Conservation (phyloP, 2,797 vertebrate species). For the Okamejei kenojei region DNA sequence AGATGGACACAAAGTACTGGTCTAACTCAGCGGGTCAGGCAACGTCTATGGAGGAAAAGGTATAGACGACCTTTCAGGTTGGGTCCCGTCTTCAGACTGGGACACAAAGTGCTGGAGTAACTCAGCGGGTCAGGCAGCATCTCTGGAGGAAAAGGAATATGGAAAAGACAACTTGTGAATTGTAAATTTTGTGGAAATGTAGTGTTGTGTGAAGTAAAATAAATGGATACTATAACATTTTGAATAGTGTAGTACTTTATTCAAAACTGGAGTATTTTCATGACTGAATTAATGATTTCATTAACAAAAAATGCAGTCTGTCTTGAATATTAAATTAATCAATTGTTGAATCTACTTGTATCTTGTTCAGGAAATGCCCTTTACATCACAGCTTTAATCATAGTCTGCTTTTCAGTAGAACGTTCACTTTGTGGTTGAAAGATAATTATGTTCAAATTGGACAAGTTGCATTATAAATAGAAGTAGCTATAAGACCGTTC, state of each 20-base stretch:
- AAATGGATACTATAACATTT: not conserved
- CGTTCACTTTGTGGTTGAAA: not conserved
- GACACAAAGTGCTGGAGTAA: no score
- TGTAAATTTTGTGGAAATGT: not conserved
- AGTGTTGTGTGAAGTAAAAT: not conserved
- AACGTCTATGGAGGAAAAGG: no score
- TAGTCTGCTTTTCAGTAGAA: not conserved
- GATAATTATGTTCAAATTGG: not conserved
- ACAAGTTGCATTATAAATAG: not conserved
- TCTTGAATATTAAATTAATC: not conserved
- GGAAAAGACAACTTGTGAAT: not conserved
- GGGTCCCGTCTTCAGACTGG: no score
- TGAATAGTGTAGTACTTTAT: not conserved
- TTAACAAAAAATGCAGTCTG: not conserved
- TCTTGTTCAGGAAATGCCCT: not conserved
- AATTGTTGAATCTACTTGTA: not conserved
- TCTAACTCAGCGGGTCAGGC: no score
- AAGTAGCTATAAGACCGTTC: not conserved
- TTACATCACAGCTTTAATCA: not conserved
- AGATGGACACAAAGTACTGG: no score
- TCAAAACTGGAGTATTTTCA: not conserved
- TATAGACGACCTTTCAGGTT: no score
- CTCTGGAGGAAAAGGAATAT: not conserved
- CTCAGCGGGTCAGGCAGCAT: no score
- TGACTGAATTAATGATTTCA: not conserved